phyloP scores from a whole-genome alignment of 2,888 invertebrate genomes.

The Temnothorax ravouxi region DNA sequence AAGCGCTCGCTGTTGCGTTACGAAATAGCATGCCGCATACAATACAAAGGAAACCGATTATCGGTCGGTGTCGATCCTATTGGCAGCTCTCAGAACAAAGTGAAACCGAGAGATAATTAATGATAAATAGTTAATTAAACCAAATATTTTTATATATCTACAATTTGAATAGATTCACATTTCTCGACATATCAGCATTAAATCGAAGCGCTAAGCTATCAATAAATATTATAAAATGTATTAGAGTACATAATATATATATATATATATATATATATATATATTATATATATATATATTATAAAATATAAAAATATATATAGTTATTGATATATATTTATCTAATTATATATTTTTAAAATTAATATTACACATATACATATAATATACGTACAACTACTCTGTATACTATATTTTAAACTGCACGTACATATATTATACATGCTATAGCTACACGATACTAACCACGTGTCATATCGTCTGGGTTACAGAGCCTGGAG shows the following conservation, averaged over 20 bases:
- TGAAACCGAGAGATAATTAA: constrained; percentile 7
- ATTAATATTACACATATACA: neutral
- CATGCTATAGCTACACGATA: too few species aligned
- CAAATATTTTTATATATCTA: neutral
- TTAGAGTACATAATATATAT: neutral
- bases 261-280: too few species aligned
- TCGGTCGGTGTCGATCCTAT: constrained; percentile 62
- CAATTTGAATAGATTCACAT: constrained; percentile 1
- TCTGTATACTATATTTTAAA: constrained; percentile 14
- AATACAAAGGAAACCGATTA: constrained; percentile 74
- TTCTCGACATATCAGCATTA: neutral
- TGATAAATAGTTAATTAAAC: constrained; percentile 11
- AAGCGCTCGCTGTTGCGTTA: constrained; percentile 63
- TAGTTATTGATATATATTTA: neutral
- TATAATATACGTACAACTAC: neutral
- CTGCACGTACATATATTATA: neutral
- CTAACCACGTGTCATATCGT: neutral
- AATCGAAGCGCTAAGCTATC: neutral
- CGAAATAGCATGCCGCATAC: constrained; percentile 66
- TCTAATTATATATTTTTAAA: neutral
- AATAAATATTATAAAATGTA: neutral
- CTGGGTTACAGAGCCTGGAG: constrained; percentile 91
- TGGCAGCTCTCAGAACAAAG: constrained; percentile 54
- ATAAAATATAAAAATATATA: neutral
- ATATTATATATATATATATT: too few species aligned